Conservation (phyloP, 2,113 vertebrate species). For the Herpailurus yagouaroundi region DNA sequence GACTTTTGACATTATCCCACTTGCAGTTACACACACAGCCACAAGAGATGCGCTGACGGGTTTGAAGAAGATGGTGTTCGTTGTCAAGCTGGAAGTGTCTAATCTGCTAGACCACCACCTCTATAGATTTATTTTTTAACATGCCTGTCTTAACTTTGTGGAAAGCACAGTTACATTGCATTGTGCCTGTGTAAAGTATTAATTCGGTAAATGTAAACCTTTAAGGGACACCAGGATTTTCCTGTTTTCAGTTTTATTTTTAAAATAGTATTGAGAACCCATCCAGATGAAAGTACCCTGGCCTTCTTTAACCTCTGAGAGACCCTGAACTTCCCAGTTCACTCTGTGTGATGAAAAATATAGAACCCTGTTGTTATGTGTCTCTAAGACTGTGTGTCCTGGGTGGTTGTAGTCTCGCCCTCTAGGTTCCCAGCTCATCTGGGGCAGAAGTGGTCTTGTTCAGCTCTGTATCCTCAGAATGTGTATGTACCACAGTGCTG, state of each 20-base stretch:
- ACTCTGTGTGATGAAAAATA: slow-evolving; percentile 23
- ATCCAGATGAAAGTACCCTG: background rate
- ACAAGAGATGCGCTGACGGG: background rate
- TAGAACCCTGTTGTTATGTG: background rate
- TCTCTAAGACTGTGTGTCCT: slow-evolving; percentile 7
- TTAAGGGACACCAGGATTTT: slow-evolving; percentile 1
- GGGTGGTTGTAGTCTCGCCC: background rate
- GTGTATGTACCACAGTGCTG: background rate
- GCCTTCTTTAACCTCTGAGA: background rate
- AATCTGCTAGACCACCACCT: background rate
- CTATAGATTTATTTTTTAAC: background rate
- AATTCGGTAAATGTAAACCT: slow-evolving; percentile 27
- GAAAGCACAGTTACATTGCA: background rate
- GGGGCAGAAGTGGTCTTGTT: background rate
- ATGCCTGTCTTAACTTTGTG: background rate
- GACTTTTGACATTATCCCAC: background rate
- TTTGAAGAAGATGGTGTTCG: background rate
- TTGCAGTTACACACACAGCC: background rate
- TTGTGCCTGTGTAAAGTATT: slow-evolving; percentile 7
- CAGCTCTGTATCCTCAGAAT: background rate
- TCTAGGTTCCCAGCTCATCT: background rate
- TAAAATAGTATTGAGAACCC: background rate
- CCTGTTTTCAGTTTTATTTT: slow-evolving; percentile 31
- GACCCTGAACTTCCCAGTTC: background rate
- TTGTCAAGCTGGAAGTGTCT: background rate